These are phyloP conservation scores for Halyomorpha halys DNA, from an alignment of 1,140 invertebrate genomes.

Conservation along the genomic window DNA sequence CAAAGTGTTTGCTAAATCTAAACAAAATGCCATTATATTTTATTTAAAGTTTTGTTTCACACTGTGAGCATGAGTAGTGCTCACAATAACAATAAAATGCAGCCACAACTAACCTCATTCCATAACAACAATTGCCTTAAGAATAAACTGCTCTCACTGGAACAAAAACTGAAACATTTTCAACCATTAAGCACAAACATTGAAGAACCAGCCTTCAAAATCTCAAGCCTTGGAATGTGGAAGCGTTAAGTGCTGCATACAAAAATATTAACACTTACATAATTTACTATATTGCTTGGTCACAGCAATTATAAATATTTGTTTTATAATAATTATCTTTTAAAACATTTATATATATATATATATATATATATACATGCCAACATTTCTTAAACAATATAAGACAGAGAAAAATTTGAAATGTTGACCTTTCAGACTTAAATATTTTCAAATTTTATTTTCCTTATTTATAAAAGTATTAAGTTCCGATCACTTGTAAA, in stretches of 20 bases:
- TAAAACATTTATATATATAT: too few relatives aligned
- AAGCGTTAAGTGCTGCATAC: slow-evolving; percentile 2
- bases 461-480: too few relatives aligned
- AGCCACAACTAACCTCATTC: too few relatives aligned
- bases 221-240: slow-evolving; percentile 3
- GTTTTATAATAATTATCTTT: too few relatives aligned
- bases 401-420: too few relatives aligned
- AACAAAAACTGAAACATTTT: too few relatives aligned
- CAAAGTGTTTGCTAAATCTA: slow-evolving; percentile 4
- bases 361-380: too few relatives aligned
- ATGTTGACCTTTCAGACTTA: too few relatives aligned
- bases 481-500: too few relatives aligned
- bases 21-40: background rate
- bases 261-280: slow-evolving; percentile 7
- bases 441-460: too few relatives aligned
- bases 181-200: too few relatives aligned
- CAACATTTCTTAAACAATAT: too few relatives aligned
- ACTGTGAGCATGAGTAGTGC: background rate
- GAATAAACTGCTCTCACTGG: background rate
- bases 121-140: slow-evolving; percentile 3
- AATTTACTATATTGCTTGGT: slow-evolving; percentile 11
- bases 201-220: slow-evolving; percentile 14
- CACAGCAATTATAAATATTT: slow-evolving; percentile 1
- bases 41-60: background rate
- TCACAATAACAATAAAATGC: background rate